Conservation (phyloP, 1,140 invertebrate genomes). For the Euura saliciscinereae region DNA sequence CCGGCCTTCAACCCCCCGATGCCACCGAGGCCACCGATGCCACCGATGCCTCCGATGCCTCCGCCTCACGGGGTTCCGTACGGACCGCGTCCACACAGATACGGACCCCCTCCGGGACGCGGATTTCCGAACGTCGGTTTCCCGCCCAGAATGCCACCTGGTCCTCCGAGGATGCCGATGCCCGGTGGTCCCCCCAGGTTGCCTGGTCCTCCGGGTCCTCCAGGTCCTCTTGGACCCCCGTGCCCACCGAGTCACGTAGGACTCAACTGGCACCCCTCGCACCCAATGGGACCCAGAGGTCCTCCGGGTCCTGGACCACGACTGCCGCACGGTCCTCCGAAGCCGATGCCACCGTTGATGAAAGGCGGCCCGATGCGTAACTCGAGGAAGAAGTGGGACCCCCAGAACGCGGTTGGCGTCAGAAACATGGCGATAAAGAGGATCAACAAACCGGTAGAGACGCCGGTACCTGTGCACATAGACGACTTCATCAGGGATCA, state of each 20-base stretch:
- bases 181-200: slow-evolving; percentile 22
- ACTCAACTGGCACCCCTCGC: slow-evolving; percentile 2
- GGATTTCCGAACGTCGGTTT: slow-evolving; percentile 30
- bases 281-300: slow-evolving; percentile 13
- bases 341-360: slow-evolving; percentile 9
- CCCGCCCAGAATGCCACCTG: slow-evolving; percentile 24
- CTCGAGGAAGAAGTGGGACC: background rate
- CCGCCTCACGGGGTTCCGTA: slow-evolving; percentile 31
- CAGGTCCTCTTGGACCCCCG: slow-evolving; percentile 7
- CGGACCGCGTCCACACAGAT: slow-evolving; percentile 25
- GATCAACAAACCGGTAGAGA: background rate
- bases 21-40: slow-evolving; percentile 24
- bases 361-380: background rate
- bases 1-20: slow-evolving; percentile 23
- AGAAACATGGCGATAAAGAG: background rate
- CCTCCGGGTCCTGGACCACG: slow-evolving; percentile 19
- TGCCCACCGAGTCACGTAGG: slow-evolving; percentile 9
- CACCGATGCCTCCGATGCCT: slow-evolving; percentile 31
- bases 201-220: slow-evolving; percentile 12
- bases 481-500: slow-evolving; percentile 33
- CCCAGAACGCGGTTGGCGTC: slow-evolving; percentile 2
- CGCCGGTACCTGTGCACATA: background rate
- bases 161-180: slow-evolving; percentile 29
- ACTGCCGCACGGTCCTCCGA: slow-evolving; percentile 23
- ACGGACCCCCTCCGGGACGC: slow-evolving; percentile 20